Evolutionary conservation across 2,113 vertebrate genomes (phyloP).

Genomic region (Dermatemys mawii): DNA sequence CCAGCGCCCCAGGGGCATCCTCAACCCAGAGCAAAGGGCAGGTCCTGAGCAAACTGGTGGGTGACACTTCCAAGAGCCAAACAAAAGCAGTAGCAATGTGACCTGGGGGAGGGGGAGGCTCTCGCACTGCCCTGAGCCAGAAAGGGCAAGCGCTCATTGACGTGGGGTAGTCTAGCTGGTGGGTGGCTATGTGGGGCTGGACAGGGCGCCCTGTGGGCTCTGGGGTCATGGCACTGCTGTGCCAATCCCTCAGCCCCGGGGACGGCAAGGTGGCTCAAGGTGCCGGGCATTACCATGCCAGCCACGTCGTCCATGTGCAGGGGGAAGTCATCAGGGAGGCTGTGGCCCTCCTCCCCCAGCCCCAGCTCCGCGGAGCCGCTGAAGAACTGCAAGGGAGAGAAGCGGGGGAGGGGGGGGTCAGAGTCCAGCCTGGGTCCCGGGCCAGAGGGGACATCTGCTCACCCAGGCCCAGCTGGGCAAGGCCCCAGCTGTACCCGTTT

Average conservation of each 20-base stretch:
- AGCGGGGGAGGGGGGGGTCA: not conserved
- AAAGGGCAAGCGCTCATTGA: too few relatives aligned
- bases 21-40: not conserved
- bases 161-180: too few relatives aligned
- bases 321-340: not conserved
- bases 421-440: too few relatives aligned
- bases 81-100: not conserved
- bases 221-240: too few relatives aligned
- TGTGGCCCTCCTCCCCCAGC: not conserved
- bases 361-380: not conserved
- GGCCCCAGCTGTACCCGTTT: not conserved
- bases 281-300: not conserved
- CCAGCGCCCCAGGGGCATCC: not conserved
- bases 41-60: too few relatives aligned
- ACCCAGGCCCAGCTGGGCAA: not conserved
- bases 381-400: slow-evolving; percentile 2
- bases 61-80: not conserved
- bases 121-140: too few relatives aligned
- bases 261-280: not conserved
- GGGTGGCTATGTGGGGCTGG: too few relatives aligned
- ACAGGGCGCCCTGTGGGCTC: too few relatives aligned
- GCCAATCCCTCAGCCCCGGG: not conserved
- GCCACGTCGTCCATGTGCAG: not conserved
- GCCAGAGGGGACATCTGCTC: not conserved
- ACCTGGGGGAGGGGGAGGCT: accelerated